These are phyloP conservation scores for Platysteira castanea DNA, from an alignment of 2,113 vertebrate species.

Conservation along the genomic window DNA sequence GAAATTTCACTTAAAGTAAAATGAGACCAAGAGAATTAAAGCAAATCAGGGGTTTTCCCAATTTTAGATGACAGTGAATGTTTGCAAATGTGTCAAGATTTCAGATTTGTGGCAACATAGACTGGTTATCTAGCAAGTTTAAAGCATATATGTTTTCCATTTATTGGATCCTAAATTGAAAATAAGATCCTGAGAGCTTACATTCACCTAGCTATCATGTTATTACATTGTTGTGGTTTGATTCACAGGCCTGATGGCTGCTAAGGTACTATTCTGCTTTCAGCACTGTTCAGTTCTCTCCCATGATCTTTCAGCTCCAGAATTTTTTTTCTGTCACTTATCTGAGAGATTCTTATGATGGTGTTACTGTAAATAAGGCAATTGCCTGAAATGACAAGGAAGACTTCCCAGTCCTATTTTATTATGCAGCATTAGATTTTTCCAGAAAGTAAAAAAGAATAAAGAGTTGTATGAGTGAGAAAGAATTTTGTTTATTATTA, in stretches of 20 bases:
- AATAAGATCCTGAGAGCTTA: neutral
- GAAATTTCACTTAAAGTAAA: neutral
- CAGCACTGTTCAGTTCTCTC: neutral
- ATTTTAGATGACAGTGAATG: neutral
- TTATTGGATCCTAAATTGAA: neutral
- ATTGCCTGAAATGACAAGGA: neutral
- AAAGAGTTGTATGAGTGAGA: neutral
- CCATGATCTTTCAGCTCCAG: neutral
- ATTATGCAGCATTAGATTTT: neutral
- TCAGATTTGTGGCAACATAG: neutral
- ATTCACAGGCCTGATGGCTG: neutral
- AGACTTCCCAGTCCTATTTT: neutral
- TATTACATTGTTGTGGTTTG: neutral
- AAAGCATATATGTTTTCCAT: neutral
- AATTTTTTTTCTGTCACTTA: neutral
- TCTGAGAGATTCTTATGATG: neutral
- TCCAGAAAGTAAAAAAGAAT: neutral
- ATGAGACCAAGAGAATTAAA: neutral
- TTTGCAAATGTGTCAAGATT: neutral
- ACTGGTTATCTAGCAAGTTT: neutral
- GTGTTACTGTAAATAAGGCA: neutral
- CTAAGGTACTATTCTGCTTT: neutral
- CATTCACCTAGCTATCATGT: rapidly evolving
- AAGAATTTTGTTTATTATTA: neutral
- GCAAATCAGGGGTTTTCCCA: rapidly evolving